These are phyloP conservation scores for Euphydryas editha DNA, from an alignment of 2,888 invertebrate genomes.

Conservation along the genomic window DNA sequence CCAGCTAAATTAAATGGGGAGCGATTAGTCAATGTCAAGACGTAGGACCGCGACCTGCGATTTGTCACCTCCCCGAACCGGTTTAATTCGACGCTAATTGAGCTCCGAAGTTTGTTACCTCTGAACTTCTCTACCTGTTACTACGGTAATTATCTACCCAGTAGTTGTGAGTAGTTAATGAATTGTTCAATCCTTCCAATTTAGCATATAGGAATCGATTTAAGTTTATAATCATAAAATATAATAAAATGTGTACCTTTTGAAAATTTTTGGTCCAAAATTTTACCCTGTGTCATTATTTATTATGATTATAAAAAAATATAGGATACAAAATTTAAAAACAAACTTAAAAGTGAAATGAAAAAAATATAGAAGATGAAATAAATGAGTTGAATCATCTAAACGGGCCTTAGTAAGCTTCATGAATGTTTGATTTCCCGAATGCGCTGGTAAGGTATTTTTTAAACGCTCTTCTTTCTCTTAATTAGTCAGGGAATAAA, in stretches of 20 bases:
- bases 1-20: constrained; percentile 77
- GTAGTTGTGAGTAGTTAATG: constrained; percentile 37
- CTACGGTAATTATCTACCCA: constrained; percentile 63
- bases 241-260: background rate
- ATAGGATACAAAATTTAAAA: constrained; percentile 29
- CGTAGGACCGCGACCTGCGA: constrained; percentile 74
- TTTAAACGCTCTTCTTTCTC: constrained; percentile 75
- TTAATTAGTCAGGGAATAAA: constrained; percentile 82
- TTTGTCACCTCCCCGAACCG: constrained; percentile 79
- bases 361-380: constrained; percentile 56
- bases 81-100: constrained; percentile 81
- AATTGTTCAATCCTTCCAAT: constrained; percentile 23
- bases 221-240: background rate
- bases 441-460: constrained; percentile 66
- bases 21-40: constrained; percentile 80
- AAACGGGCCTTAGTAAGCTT: constrained; percentile 58
- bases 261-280: constrained; percentile 7
- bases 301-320: constrained; percentile 10
- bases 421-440: constrained; percentile 78
- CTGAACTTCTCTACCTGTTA: constrained; percentile 63
- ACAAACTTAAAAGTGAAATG: constrained; percentile 43
- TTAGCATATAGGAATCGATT: background rate
- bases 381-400: constrained; percentile 53
- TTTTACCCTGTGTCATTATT: constrained; percentile 12
- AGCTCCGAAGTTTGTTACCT: constrained; percentile 70